These are phyloP conservation scores for Toxostoma redivivum DNA, from an alignment of 2,113 vertebrate genomes.

Conservation along the genomic window DNA sequence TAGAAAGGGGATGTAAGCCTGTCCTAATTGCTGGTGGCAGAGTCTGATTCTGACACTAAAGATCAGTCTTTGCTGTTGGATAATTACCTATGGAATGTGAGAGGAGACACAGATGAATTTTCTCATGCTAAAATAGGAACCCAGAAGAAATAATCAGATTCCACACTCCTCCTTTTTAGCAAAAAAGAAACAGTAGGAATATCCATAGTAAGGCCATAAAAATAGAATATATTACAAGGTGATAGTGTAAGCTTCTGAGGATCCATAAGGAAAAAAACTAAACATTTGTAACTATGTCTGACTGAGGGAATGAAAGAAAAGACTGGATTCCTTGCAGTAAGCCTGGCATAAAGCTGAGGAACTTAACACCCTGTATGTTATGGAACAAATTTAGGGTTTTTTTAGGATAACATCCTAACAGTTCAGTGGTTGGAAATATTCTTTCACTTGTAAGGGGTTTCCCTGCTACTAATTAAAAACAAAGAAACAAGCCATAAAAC, in stretches of 20 bases:
- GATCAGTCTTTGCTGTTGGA: neutral
- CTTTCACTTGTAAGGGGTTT: neutral
- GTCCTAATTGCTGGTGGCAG: neutral
- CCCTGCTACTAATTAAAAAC: neutral
- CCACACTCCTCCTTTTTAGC: accelerated
- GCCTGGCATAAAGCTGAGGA: neutral
- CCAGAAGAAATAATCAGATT: neutral
- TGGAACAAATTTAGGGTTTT: neutral
- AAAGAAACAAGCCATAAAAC: neutral
- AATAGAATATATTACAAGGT: neutral
- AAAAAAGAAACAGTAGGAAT: neutral
- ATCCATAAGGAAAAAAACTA: neutral
- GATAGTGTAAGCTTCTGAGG: neutral
- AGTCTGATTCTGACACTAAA: neutral
- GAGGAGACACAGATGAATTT: neutral
- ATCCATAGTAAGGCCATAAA: neutral
- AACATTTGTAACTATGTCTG: neutral
- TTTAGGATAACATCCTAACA: neutral
- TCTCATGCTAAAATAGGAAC: neutral
- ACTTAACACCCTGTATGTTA: neutral
- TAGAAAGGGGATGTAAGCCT: neutral
- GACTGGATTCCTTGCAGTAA: neutral
- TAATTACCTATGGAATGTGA: neutral
- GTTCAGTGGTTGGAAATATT: neutral
- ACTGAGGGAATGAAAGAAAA: neutral